These are phyloP conservation scores for Orestias chungarensis DNA, from an alignment of 2,797 vertebrate species.

Conservation along the genomic window DNA sequence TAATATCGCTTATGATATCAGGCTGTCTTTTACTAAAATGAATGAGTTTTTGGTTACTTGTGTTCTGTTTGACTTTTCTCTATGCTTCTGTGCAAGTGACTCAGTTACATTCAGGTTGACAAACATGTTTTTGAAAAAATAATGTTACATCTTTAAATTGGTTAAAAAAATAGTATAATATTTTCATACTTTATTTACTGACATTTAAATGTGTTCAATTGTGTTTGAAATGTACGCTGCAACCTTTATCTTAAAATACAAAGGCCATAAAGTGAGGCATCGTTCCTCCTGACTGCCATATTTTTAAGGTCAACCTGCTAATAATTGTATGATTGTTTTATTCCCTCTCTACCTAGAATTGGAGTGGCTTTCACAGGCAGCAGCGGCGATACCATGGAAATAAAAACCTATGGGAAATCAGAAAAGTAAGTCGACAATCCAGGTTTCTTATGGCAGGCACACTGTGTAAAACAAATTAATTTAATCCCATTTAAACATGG, in stretches of 20 bases:
- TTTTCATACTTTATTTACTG: background rate
- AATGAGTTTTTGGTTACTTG: too few relatives aligned
- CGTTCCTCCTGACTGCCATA: background rate
- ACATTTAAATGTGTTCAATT: background rate
- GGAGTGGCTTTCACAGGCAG: slow-evolving; percentile 88
- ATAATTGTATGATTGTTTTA: background rate
- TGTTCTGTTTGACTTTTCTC: too few relatives aligned
- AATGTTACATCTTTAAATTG: background rate
- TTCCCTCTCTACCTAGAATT: slow-evolving; percentile 75
- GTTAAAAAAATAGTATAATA: background rate
- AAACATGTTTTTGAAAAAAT: background rate
- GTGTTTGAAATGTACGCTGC: background rate
- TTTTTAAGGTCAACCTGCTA: slow-evolving; percentile 11
- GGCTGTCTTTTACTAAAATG: background rate
- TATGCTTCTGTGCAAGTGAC: too few relatives aligned
- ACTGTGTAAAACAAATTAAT: too few relatives aligned
- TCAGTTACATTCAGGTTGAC: too few relatives aligned
- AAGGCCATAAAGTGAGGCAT: background rate
- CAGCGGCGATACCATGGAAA: slow-evolving; percentile 88
- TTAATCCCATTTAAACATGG: too few relatives aligned
- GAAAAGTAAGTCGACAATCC: slow-evolving; percentile 84
- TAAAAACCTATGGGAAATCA: slow-evolving; percentile 90
- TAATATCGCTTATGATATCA: background rate
- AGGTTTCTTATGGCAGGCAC: too few relatives aligned
- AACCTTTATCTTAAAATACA: too few relatives aligned